Evolutionary conservation across 2,797 vertebrate genomes (phyloP), one percentile per base, ranked within the genome.

Genomic region (Sebastes taczanowskii): DNA sequence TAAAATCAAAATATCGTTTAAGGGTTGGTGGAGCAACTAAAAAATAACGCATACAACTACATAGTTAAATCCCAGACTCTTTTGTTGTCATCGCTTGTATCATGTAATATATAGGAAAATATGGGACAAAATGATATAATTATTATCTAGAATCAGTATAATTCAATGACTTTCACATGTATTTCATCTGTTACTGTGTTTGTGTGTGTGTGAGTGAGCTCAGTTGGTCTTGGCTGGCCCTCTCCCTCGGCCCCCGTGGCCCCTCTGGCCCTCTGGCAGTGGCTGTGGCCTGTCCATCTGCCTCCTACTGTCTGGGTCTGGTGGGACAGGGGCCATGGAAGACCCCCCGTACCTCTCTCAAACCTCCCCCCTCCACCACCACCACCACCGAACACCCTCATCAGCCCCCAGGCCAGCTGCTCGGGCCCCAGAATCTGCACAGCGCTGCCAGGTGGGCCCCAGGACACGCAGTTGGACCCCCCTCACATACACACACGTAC

Each of bases 221-320:
- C 72, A 79, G 34, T 83, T 82, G 84, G 80, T 91, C 62, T 78
- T 91, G 86, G 89, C 92, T 89, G 86, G 85, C 86, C 85, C 80
- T 71, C 84, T 92, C 88, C 81, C 83, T 79, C 20, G 61, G 46
- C 46, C 46, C 46, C 84, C 5, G 49, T 87, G 86, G 92, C 88
- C 92, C 93, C 89, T 81, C 81, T 91, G 92, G 91, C 92, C 91
- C 93, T 90, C 91, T 95, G 94, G 95, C 95, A 94, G 80, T 82
- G 81, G 82, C 86, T 83, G 60, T 92, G 93, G 90, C 93, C 92
- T 81, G 90, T 95, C 95, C 95, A 96, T 96, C 95, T 96, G 95
- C 94, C 94, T 94, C 92, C 93, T 81, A 88, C 90, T 92, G 93
- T 90, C 89, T 89, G 83, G 80, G 85, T 91, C 94, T 90, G 84